Percentiles rank a stretch among this genome's conserved stretches.
Evolutionary conservation across 2,888 invertebrate species (phyloP).

Genomic region (Fabriciana adippe): DNA sequence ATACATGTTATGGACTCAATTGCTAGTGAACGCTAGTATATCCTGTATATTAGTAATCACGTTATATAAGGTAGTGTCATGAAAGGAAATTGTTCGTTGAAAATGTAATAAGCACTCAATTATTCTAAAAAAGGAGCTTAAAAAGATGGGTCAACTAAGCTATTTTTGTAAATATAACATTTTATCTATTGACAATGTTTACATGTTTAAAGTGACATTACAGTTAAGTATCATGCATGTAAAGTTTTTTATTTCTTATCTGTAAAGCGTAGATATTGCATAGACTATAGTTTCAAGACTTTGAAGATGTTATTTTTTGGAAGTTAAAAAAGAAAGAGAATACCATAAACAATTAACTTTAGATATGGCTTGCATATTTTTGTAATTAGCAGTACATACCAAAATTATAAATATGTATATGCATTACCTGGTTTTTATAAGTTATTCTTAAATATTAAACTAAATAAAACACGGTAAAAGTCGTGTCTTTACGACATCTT

Average conservation of each 20-base stretch:
- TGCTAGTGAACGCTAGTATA: too few relatives aligned
- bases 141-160: slow-evolving; percentile 30
- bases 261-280: slow-evolving; percentile 10
- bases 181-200: slow-evolving; percentile 46
- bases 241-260: slow-evolving; percentile 14
- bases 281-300: slow-evolving; percentile 13
- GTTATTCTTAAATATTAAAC: too few relatives aligned
- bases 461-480: too few relatives aligned
- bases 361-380: too few relatives aligned
- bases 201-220: slow-evolving; percentile 43
- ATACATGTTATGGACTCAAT: too few relatives aligned
- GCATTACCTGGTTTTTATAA: too few relatives aligned
- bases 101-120: background rate
- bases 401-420: too few relatives aligned
- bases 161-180: slow-evolving; percentile 43
- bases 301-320: background rate
- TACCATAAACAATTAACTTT: background rate
- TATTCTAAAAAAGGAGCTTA: slow-evolving; percentile 32
- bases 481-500: too few relatives aligned
- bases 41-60: too few relatives aligned
- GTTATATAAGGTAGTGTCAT: too few relatives aligned
- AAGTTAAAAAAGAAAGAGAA: slow-evolving; percentile 7
- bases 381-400: too few relatives aligned
- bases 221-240: slow-evolving; percentile 17
- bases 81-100: too few relatives aligned